Conservation (phyloP, 2,888 invertebrate species). For the Diarsia dahlii region DNA sequence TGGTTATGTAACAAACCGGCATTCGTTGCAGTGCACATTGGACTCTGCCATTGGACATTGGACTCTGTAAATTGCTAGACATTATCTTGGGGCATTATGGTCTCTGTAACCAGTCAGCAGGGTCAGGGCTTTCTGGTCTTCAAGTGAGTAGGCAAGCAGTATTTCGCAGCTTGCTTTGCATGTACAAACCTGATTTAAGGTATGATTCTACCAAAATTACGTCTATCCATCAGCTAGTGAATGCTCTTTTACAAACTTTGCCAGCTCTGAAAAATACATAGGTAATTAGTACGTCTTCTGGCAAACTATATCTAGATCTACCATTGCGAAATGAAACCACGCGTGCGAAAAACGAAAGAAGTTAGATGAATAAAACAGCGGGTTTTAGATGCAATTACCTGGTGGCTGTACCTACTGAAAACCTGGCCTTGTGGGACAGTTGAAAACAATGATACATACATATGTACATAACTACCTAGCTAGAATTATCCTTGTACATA, state of each 20-base stretch:
- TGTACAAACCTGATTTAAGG: background rate
- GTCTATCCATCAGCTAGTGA: background rate
- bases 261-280: background rate
- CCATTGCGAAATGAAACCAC: background rate
- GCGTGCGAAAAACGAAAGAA: constrained; percentile 34
- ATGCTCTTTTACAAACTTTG: background rate
- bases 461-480: constrained; percentile 2
- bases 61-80: constrained; percentile 14
- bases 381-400: constrained; percentile 23
- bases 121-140: background rate
- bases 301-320: too few species aligned
- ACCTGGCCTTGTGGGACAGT: constrained; percentile 27
- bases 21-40: constrained; percentile 27
- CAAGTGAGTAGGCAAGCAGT: background rate
- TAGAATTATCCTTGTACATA: constrained; percentile 32
- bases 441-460: constrained; percentile 21
- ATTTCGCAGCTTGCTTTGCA: background rate
- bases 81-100: constrained; percentile 27
- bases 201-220: background rate
- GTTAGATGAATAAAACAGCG: constrained; percentile 18
- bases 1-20: constrained; percentile 43
- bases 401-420: constrained; percentile 10
- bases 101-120: background rate
- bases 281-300: background rate
- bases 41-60: constrained; percentile 25